These are phyloP conservation scores for Spea multiplicata DNA, from an alignment of 2,113 vertebrate genomes.

Conservation along the genomic window DNA sequence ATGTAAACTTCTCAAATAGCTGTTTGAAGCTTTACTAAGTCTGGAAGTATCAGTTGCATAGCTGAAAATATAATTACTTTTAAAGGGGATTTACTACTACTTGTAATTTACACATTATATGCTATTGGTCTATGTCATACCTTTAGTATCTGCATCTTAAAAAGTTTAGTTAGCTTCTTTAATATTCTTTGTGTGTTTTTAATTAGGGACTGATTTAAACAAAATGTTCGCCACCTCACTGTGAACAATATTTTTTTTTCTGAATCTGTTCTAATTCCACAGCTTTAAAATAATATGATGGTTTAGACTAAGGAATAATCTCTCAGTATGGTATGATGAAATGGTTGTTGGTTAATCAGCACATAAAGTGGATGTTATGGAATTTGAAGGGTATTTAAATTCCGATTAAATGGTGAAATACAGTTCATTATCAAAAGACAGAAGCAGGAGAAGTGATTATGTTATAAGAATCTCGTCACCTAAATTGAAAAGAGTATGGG, in stretches of 20 bases:
- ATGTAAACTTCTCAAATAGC: too few relatives aligned
- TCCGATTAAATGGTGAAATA: constrained; percentile 20
- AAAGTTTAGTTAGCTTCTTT: not conserved
- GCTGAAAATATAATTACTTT: too few relatives aligned
- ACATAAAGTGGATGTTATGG: constrained; percentile 23
- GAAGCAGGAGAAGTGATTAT: constrained; percentile 12
- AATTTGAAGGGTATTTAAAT: constrained; percentile 30
- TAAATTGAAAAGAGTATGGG: constrained; percentile 22
- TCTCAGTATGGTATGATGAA: constrained; percentile 15
- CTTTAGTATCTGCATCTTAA: too few relatives aligned
- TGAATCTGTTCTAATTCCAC: not conserved
- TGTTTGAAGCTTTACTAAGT: too few relatives aligned
- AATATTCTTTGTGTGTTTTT: not conserved
- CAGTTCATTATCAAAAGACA: constrained; percentile 27
- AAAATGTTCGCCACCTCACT: not conserved
- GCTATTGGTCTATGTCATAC: too few relatives aligned
- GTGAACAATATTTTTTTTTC: not conserved
- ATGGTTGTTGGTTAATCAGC: constrained; percentile 17
- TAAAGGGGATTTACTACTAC: too few relatives aligned
- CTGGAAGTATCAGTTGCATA: too few relatives aligned
- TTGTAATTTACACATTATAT: too few relatives aligned
- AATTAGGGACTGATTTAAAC: not conserved
- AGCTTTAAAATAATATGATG: constrained; percentile 13
- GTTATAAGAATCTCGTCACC: constrained; percentile 10
- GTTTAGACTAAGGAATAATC: not conserved